Evolutionary conservation across 2,113 vertebrate genomes (phyloP).

Genomic region (Echinops telfairi): DNA sequence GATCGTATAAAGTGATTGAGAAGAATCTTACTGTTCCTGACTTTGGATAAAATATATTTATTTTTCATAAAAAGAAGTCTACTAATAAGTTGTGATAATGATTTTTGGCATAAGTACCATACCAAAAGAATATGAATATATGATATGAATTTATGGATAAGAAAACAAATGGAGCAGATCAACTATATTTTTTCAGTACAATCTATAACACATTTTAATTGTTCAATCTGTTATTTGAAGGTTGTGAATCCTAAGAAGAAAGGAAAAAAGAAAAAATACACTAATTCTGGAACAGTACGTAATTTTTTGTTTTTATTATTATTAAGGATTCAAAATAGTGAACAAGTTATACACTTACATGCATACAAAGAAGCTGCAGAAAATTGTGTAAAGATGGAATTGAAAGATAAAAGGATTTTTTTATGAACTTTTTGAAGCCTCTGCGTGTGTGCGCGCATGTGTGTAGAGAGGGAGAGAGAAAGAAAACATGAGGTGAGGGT

Average conservation of each 20-base stretch:
- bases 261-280: slow-evolving; percentile 98
- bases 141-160: neutral
- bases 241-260: slow-evolving; percentile 99
- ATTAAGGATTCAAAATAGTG: neutral
- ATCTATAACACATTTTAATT: slow-evolving; percentile 48
- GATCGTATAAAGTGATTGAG: neutral
- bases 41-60: neutral
- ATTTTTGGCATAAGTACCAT: neutral
- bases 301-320: slow-evolving; percentile 62
- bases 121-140: neutral
- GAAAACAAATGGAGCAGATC: neutral
- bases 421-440: no score
- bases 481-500: no score
- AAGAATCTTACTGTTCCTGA: neutral
- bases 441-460: accelerated
- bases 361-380: no score
- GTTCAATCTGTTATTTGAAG: slow-evolving; percentile 85
- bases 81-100: neutral
- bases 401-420: no score
- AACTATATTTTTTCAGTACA: neutral
- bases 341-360: neutral
- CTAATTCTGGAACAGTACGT: slow-evolving; percentile 99
- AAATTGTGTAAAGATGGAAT: no score
- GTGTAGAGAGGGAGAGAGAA: no score
- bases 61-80: neutral